A percentile compares a stretch with the other conserved stretches of the same genome.
Conservation (phyloP, 1,140 invertebrate species). For the Hycleus cichorii region DNA sequence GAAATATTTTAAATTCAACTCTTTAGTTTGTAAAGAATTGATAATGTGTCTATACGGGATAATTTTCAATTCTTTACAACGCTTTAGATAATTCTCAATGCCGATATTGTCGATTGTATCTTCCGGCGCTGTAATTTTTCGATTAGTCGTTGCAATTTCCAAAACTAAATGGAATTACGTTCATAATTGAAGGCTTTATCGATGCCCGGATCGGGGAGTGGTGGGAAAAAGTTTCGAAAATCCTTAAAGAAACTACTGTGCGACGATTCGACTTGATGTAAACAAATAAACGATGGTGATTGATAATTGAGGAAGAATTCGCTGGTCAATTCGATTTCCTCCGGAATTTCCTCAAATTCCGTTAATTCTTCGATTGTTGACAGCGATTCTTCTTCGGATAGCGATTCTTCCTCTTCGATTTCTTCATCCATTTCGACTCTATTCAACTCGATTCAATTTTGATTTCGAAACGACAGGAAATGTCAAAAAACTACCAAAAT, state of each 20-base stretch:
- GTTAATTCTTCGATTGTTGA: neutral
- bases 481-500: neutral
- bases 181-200: slow-evolving; percentile 1
- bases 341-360: neutral
- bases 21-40: slow-evolving; percentile 34
- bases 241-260: neutral
- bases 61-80: slow-evolving; percentile 41
- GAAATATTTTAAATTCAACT: slow-evolving; percentile 43
- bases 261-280: slow-evolving; percentile 6
- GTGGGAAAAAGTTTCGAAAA: slow-evolving; percentile 6
- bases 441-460: neutral
- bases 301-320: slow-evolving; percentile 3
- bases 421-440: neutral
- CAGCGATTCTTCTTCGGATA: neutral
- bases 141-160: too few relatives aligned
- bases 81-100: slow-evolving; percentile 37
- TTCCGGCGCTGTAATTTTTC: slow-evolving; percentile 23
- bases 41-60: slow-evolving; percentile 39
- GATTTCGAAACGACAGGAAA: neutral
- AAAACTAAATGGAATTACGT: slow-evolving; percentile 1
- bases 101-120: slow-evolving; percentile 38
- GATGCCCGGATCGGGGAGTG: slow-evolving; percentile 5
- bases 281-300: slow-evolving; percentile 7
- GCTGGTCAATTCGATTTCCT: neutral
- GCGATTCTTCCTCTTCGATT: neutral